Evolutionary conservation across 2,113 vertebrate species (phyloP).

Genomic region (Heterocephalus glaber): DNA sequence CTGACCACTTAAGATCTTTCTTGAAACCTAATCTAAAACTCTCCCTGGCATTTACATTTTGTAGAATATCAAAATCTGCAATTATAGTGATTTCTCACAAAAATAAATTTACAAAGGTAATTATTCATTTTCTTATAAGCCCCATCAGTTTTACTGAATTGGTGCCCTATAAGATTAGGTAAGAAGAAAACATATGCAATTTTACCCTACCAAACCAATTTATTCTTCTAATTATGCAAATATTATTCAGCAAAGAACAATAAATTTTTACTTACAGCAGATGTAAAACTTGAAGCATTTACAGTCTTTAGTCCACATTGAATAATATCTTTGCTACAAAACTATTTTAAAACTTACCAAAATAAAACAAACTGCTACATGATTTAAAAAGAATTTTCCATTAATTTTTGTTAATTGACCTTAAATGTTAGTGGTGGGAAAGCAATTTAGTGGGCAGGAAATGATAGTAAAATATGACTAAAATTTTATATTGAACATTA

Average conservation of each 20-base stretch:
- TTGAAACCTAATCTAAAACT: not conserved
- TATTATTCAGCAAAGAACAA: not conserved
- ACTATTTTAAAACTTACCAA: not conserved
- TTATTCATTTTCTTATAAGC: not conserved
- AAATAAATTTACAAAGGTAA: not conserved
- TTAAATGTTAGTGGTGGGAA: not conserved
- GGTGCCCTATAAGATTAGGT: not conserved
- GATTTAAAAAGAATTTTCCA: not conserved
- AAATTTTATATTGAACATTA: not conserved
- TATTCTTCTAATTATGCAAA: not conserved
- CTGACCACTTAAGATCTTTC: not conserved
- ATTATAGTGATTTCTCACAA: not conserved
- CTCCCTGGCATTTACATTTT: not conserved
- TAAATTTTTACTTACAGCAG: not conserved
- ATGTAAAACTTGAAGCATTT: not conserved
- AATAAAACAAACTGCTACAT: not conserved
- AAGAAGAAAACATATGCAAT: not conserved
- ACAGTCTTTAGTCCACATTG: not conserved
- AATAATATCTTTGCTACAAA: conserved; percentile 11
- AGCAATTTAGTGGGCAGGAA: not conserved
- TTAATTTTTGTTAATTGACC: not conserved
- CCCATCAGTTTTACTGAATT: not conserved
- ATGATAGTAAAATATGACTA: not conserved
- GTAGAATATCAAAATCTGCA: not conserved
- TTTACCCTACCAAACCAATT: not conserved